Base-by-base conservation (phyloP, 2,888 invertebrate genomes). In the Coleophora deauratella region DNA sequence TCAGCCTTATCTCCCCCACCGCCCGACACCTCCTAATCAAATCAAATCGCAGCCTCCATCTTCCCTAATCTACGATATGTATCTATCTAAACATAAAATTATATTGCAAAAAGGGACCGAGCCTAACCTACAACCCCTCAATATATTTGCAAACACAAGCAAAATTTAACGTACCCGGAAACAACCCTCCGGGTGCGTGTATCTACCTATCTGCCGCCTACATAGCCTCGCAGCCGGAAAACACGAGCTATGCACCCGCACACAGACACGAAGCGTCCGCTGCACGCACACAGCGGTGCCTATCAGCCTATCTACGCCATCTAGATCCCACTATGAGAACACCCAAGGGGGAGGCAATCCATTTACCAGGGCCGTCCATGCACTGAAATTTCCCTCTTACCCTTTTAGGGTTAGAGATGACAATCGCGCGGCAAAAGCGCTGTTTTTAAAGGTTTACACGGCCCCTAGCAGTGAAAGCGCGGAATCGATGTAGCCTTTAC, bases 401-500 rank as follows among this genome's bases (percentile, higher is more conserved):
- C 64, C 59, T 51, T 65, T 70, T 72, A 67, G 66, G 65, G 59
- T 67, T 79, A 84, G 70, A 82, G 82, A 82, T 84, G 72, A 81
- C 73, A 79, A 84, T 84, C 81, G 84, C 65, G 63, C 66, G 70
- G 80, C 81, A 71, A 69, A 70, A 70, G 69, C 67, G 67, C 71
- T 79, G 78, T 81, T 82, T 82, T 85, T 81, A 84, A 81, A 85
- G 84, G 84, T 84, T 85, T 85, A 84, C 84, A 81, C 80, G 82
- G 85, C 82, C 84, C 85, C 84, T 80, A 80, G 81, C 84, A 84
- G 82, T 84, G 84, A 85, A 85, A 85, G 85, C 84, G 82, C 84
- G 82, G 81, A 84, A 85, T 85, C 85, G 85, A 85, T 85, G 85
- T 84, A 84, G 84, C 84, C 84, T 85, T 84, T 82, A 81, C 80